Evolutionary conservation across 2,113 vertebrate genomes (phyloP), one percentile per base, ranked within the genome.

Genomic region (Istiophorus platypterus): DNA sequence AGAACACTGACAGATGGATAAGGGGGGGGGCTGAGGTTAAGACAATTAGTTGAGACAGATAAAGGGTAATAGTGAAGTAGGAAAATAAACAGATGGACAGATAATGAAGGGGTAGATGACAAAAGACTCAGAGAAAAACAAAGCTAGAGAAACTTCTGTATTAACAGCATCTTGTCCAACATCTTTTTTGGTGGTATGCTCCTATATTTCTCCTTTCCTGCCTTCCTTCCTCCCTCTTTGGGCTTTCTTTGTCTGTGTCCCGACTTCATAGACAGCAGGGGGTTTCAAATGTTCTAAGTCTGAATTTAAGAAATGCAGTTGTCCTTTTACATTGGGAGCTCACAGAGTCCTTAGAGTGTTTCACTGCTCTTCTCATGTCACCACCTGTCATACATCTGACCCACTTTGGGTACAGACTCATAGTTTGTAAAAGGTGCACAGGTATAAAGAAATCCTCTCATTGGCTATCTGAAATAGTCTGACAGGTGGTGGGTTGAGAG

Each of bases 1-100:
- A 29, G 41, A 27, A 31, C 22, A 29, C 7, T 9, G 73, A 84
- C 78, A 76, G 75, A 76, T 79, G 70, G 70, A 74, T 22, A 24
- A 34, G 39, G 27, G 12, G 42, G 49, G 11, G 47, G 56, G 66
- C 42, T 54, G 31, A 24, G 39, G 22, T 52, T 24, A 78, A 76
- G 57, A 52, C 64, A 57, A 42, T 77, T 68, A 74, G 58, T 45
- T 6, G 6, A 49, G 54, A 45, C 57, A 69, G 64, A 42, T 18
- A 18, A 37, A 58, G 37, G 37, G 59, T 51, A 5, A 52, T 2
- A 24, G 45, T 31, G 5, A 52, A 11, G 29, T 34, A 5, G 26
- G 7, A 66, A 56, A 45, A 58, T 12, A 17, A 27, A 66, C 26
- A 18, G n/a, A 26, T 26, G 11, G 26, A 51, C 22, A 67, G 26